These are phyloP conservation scores for Drosophila willistoni DNA, from an alignment of 1,140 invertebrate species.

Conservation along the genomic window DNA sequence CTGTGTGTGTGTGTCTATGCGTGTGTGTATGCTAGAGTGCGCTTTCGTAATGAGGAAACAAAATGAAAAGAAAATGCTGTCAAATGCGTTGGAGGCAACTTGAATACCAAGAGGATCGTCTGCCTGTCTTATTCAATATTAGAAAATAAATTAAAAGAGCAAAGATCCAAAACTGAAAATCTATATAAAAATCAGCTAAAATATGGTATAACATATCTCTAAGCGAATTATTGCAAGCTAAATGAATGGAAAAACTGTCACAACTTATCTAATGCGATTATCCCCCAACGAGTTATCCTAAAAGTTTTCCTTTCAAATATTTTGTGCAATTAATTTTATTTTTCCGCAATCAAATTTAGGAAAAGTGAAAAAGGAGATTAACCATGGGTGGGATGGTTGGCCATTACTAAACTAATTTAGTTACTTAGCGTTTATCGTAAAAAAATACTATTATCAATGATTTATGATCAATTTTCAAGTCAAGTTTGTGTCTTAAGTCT, in stretches of 20 bases:
- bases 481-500: conserved; percentile 10
- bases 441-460: not conserved
- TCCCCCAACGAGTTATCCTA: too few relatives aligned
- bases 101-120: not conserved
- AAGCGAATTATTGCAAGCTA: too few relatives aligned
- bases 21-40: conserved; percentile 9
- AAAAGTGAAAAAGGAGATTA: too few relatives aligned
- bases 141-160: too few relatives aligned
- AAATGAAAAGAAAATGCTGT: conserved; percentile 44
- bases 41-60: conserved; percentile 73
- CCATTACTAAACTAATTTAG: not conserved
- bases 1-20: conserved; percentile 8
- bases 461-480: not conserved
- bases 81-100: conserved; percentile 69
- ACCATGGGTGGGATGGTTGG: not conserved
- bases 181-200: not conserved
- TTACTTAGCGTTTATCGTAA: not conserved
- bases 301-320: too few relatives aligned
- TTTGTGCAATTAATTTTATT: too few relatives aligned
- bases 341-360: too few relatives aligned
- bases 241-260: too few relatives aligned
- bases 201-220: too few relatives aligned
- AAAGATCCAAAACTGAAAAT: not conserved
- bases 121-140: too few relatives aligned
- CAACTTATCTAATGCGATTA: too few relatives aligned